These are phyloP conservation scores for Callopanchax toddi DNA, from an alignment of 2,113 vertebrate genomes.

Conservation along the genomic window DNA sequence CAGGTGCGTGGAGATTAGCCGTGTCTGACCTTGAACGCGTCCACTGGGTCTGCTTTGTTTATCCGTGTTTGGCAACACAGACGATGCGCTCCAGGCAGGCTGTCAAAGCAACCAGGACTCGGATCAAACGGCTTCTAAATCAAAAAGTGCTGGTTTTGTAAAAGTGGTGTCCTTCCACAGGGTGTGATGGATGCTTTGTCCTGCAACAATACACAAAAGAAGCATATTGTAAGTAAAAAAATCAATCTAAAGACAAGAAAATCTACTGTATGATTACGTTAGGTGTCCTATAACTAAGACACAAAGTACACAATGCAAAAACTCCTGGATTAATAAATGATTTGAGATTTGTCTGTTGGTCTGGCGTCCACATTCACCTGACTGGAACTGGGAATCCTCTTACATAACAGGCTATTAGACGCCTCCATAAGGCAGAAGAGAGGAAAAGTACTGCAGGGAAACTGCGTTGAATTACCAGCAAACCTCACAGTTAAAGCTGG, in stretches of 20 bases:
- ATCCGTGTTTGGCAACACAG: conserved; percentile 71
- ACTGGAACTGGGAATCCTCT: conserved; percentile 72
- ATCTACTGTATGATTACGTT: too few species aligned
- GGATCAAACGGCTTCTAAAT: conserved; percentile 66
- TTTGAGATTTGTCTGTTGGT: not conserved
- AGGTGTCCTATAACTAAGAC: too few species aligned
- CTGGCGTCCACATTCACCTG: conserved; percentile 6
- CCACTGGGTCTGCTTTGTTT: conserved; percentile 64
- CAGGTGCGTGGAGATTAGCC: conserved; percentile 67
- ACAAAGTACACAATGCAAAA: too few species aligned
- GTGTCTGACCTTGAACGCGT: conserved; percentile 62
- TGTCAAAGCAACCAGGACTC: too few species aligned
- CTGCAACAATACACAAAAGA: conserved; percentile 35
- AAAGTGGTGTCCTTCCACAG: conserved; percentile 85
- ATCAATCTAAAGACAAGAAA: not conserved
- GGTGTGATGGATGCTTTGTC: conserved; percentile 79
- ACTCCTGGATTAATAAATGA: too few species aligned
- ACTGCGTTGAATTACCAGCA: conserved; percentile 21
- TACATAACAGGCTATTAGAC: conserved; percentile 83
- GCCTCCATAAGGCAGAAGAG: conserved; percentile 32
- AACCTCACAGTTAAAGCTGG: conserved; percentile 8
- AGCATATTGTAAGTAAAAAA: not conserved
- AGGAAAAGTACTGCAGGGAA: conserved; percentile 23
- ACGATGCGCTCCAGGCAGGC: conserved; percentile 44
- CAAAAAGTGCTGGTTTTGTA: conserved; percentile 87